These are phyloP conservation scores for Hexactinellida sp. DNA, from an alignment of 37 sponge, comb jelly and placozoan species.

Conservation along the genomic window DNA sequence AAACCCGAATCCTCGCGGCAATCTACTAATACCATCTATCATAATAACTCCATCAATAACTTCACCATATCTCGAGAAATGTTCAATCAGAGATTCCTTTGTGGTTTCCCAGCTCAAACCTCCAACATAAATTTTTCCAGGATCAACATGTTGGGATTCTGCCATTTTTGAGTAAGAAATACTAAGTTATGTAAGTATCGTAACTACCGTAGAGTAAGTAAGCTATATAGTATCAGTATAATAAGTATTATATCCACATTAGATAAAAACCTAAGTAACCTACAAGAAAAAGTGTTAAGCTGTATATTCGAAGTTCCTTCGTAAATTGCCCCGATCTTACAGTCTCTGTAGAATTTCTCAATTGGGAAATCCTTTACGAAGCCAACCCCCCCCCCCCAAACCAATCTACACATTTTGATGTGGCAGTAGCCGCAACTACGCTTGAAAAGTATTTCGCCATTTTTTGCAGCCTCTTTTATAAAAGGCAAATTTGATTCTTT, in stretches of 20 bases:
- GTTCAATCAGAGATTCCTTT: conserved; percentile 20
- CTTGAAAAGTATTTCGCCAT: conserved; percentile 87
- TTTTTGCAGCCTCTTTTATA: conserved; percentile 83
- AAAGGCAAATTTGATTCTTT: conserved; percentile 59
- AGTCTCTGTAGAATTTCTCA: conserved; percentile 83
- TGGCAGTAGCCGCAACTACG: conserved; percentile 57
- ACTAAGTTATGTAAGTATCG: conserved; percentile 1
- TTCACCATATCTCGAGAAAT: conserved; percentile 45
- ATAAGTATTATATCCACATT: background rate
- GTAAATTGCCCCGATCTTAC: conserved; percentile 86
- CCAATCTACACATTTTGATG: conserved; percentile 61
- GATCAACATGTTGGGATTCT: background rate
- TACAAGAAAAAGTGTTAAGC: conserved; percentile 46
- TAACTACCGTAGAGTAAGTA: background rate
- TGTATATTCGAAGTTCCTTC: conserved; percentile 86
- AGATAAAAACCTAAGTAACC: conserved; percentile 10
- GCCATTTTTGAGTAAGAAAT: too few relatives aligned
- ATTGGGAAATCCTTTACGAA: conserved; percentile 69
- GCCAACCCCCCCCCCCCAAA: conserved; percentile 82
- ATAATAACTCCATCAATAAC: conserved; percentile 41
- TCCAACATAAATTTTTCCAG: conserved; percentile 45
- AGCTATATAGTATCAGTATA: conserved; percentile 1
- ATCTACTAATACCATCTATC: conserved; percentile 21
- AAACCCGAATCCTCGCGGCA: conserved; percentile 60
- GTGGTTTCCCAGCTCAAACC: conserved; percentile 50